These are phyloP conservation scores for Taeniopygia guttata DNA, from an alignment of 2,797 vertebrate genomes.

Conservation along the genomic window DNA sequence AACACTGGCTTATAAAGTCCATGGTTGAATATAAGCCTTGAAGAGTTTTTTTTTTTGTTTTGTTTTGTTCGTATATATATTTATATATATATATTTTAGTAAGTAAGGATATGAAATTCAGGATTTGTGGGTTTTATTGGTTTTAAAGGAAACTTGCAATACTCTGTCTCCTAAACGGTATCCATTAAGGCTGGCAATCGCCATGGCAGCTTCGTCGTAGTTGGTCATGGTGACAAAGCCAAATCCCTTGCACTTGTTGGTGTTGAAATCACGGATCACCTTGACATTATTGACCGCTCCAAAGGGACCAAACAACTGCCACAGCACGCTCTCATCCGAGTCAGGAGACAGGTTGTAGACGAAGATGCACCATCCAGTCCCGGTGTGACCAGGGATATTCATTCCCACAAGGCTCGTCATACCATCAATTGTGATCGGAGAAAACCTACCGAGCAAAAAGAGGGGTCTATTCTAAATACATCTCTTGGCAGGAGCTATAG, in stretches of 20 bases:
- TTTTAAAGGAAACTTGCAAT: constrained; percentile 99
- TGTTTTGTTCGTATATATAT: constrained; percentile 80
- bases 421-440: constrained; percentile 98
- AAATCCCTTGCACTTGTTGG: constrained; percentile 99
- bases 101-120: constrained; percentile 87
- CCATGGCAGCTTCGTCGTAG: constrained; percentile 99
- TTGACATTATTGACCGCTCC: constrained; percentile 99
- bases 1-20: constrained; percentile 99
- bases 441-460: constrained; percentile 86
- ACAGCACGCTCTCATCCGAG: constrained; percentile 98
- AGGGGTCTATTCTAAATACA: constrained; percentile 79
- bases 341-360: constrained; percentile 99
- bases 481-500: constrained; percentile 62
- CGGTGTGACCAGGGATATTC: constrained; percentile 99
- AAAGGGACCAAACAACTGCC: constrained; percentile 99
- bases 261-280: constrained; percentile 99
- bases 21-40: constrained; percentile 99
- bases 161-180: constrained; percentile 99
- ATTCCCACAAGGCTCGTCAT: constrained; percentile 99
- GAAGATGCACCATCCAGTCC: constrained; percentile 99
- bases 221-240: constrained; percentile 99
- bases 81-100: constrained; percentile 81
- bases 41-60: constrained; percentile 95
- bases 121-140: constrained; percentile 99
- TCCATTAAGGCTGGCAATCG: constrained; percentile 99